Conservation (phyloP, 1,140 invertebrate species). For the Musca vetustissima region DNA sequence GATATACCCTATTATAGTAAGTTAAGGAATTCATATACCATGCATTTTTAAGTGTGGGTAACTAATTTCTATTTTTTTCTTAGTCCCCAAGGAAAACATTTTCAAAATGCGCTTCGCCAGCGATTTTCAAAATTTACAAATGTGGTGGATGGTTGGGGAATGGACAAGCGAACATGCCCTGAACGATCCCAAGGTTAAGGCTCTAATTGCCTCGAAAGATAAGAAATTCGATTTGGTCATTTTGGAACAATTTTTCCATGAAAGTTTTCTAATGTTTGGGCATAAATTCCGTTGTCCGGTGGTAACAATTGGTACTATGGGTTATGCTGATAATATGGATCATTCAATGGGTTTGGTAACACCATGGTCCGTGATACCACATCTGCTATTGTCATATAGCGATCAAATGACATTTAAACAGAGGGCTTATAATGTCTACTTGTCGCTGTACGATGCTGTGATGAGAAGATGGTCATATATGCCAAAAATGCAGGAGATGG, state of each 20-base stretch:
- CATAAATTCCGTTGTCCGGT: conserved; percentile 61
- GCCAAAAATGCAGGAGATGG: conserved; percentile 52
- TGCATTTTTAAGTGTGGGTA: background rate
- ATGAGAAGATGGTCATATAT: conserved; percentile 47
- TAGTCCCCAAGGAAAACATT: conserved; percentile 52
- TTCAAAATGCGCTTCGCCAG: conserved; percentile 47
- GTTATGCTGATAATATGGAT: conserved; percentile 61
- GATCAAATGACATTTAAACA: conserved; percentile 50
- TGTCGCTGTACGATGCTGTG: conserved; percentile 46
- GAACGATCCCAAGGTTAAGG: conserved; percentile 55
- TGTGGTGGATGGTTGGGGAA: conserved; percentile 55
- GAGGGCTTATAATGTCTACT: conserved; percentile 43
- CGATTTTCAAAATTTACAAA: conserved; percentile 47
- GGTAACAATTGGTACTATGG: conserved; percentile 56
- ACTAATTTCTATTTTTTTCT: background rate
- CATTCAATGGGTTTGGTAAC: conserved; percentile 58
- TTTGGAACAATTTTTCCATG: conserved; percentile 61
- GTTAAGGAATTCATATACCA: conserved; percentile 17
- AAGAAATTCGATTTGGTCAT: conserved; percentile 59
- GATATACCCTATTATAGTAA: conserved; percentile 58
- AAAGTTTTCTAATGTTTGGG: conserved; percentile 60
- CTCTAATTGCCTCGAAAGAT: conserved; percentile 56
- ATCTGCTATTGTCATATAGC: conserved; percentile 56
- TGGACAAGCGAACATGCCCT: conserved; percentile 57
- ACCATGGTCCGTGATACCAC: conserved; percentile 58